phyloP scores from a whole-genome alignment of 2,113 vertebrate species.

The Trinectes maculatus region DNA sequence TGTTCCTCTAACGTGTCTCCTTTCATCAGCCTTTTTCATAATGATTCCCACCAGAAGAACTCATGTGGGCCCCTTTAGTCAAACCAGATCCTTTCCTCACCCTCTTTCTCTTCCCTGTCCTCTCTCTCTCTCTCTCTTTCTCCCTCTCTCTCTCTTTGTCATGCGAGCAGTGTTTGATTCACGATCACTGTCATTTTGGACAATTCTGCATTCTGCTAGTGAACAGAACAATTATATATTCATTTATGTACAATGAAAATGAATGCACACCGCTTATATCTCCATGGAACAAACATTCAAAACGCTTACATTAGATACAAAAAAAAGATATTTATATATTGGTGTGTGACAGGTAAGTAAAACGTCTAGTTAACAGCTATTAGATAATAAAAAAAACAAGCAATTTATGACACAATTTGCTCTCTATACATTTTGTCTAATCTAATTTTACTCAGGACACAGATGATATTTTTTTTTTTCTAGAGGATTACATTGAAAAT shows the following conservation, averaged over 20 bases:
- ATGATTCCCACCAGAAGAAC: conserved; percentile 30
- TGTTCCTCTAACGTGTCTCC: conserved; percentile 38
- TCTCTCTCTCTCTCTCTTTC: background rate
- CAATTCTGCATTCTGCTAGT: conserved; percentile 75
- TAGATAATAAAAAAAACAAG: conserved; percentile 77
- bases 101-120: conserved; percentile 2
- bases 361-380: conserved; percentile 77
- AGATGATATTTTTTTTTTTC: conserved; percentile 61
- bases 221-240: conserved; percentile 81
- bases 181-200: conserved; percentile 55
- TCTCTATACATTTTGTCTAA: conserved; percentile 76
- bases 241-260: conserved; percentile 87
- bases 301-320: conserved; percentile 81
- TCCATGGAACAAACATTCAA: conserved; percentile 82
- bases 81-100: conserved; percentile 21
- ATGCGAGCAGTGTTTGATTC: conserved; percentile 55
- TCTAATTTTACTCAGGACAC: conserved; percentile 78
- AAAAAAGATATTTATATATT: conserved; percentile 79
- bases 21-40: conserved; percentile 28
- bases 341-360: conserved; percentile 77
- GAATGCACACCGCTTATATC: conserved; percentile 80
- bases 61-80: conserved; percentile 44
- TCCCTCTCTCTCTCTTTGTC: conserved; percentile 24
- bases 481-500: conserved; percentile 82
- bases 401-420: conserved; percentile 74